phyloP scores from a whole-genome alignment of 2,797 vertebrate genomes.

The Graptemys geographica region DNA sequence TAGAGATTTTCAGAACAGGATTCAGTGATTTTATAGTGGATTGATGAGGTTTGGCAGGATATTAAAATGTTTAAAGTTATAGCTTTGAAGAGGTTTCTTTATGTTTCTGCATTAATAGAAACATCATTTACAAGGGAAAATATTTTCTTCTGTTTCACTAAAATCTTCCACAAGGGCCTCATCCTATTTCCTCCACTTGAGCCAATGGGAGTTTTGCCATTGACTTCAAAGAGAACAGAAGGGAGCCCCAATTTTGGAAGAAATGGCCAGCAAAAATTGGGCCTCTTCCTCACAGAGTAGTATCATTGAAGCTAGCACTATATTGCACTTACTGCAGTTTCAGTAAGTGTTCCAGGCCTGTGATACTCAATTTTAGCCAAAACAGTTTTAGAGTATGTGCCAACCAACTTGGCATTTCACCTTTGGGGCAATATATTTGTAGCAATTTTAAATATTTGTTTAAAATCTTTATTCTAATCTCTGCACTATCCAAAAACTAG shows the following conservation, averaged over 20 bases:
- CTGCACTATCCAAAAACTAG: not conserved
- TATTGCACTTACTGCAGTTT: not conserved
- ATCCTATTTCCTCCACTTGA: conserved; percentile 54
- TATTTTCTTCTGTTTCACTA: conserved; percentile 29
- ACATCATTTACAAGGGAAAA: conserved; percentile 67
- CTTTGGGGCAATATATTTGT: not conserved
- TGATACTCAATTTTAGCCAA: not conserved
- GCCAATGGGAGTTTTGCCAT: not conserved
- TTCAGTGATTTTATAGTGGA: not conserved
- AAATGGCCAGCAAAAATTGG: not conserved
- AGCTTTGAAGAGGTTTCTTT: conserved; percentile 32
- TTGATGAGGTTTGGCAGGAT: conserved; percentile 69
- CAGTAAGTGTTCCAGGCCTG: not conserved
- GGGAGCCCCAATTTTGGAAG: conserved; percentile 35
- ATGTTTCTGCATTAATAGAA: conserved; percentile 52
- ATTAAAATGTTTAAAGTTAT: conserved; percentile 59
- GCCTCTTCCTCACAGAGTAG: not conserved
- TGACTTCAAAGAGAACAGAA: conserved; percentile 58
- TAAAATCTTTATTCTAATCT: not conserved
- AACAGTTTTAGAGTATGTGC: not conserved
- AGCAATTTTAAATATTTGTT: not conserved
- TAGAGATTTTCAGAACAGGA: not conserved
- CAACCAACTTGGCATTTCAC: not conserved
- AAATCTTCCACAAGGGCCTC: conserved; percentile 23
- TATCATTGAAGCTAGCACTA: not conserved